Evolutionary conservation across 2,888 invertebrate genomes (phyloP).

Genomic region (Machimus atricapillus): DNA sequence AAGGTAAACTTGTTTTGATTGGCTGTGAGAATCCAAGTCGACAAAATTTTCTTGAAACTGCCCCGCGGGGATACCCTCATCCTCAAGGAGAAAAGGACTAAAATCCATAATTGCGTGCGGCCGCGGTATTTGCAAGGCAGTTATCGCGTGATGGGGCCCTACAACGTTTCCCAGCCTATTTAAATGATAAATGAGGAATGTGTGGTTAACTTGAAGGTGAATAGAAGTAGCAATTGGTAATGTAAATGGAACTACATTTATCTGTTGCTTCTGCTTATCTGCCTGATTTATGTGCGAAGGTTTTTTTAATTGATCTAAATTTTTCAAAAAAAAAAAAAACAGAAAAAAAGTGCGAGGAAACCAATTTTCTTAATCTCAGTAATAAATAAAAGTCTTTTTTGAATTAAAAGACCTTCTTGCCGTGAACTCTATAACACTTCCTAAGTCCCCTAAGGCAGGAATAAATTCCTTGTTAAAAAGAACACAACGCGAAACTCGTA

Average conservation of each 20-base stretch:
- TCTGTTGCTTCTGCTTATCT: constrained; percentile 1
- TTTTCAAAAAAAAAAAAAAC: background rate
- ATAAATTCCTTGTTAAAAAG: background rate
- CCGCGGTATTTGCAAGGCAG: background rate
- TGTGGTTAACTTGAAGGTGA: background rate
- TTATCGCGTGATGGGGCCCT: background rate
- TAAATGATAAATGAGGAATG: constrained; percentile 16
- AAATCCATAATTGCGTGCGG: constrained; percentile 7
- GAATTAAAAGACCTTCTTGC: background rate
- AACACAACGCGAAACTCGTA: background rate
- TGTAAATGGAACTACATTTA: background rate
- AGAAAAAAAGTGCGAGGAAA: background rate
- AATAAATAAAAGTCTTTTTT: background rate
- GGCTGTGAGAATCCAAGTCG: background rate
- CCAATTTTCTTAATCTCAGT: no score
- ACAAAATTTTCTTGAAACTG: background rate
- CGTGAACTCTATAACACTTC: background rate
- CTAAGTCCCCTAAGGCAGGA: background rate
- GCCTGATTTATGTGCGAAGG: background rate
- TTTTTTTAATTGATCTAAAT: background rate
- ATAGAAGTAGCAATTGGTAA: background rate
- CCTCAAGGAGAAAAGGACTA: background rate
- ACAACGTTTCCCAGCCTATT: background rate
- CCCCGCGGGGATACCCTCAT: background rate
- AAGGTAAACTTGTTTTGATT: background rate